phyloP scores from a whole-genome alignment of 2,888 invertebrate species.

The Hypselothyrea guttata region DNA sequence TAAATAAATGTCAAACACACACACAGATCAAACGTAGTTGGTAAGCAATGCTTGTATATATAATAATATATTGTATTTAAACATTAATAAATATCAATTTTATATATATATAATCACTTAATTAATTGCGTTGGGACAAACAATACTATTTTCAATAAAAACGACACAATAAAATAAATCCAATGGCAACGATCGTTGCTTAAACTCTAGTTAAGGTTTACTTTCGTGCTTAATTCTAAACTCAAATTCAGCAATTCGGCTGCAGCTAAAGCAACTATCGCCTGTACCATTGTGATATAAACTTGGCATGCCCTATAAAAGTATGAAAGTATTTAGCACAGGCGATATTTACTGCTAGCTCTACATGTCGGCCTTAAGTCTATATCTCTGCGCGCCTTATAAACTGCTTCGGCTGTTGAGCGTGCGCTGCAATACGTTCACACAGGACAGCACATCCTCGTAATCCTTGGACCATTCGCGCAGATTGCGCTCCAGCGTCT shows the following conservation, averaged over 20 bases:
- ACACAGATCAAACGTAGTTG: slow-evolving; percentile 51
- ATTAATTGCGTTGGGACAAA: slow-evolving; percentile 22
- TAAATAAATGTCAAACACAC: slow-evolving; percentile 47
- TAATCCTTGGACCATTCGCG: slow-evolving; percentile 80
- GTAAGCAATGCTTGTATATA: slow-evolving; percentile 40
- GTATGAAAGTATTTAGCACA: no score
- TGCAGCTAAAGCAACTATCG: slow-evolving; percentile 3
- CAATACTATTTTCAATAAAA: slow-evolving; percentile 30
- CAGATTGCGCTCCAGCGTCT: slow-evolving; percentile 73
- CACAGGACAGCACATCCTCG: slow-evolving; percentile 80
- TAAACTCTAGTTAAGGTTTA: slow-evolving; percentile 19
- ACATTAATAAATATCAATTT: slow-evolving; percentile 72
- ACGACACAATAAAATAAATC: slow-evolving; percentile 54
- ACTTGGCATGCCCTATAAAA: no score
- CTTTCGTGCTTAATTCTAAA: slow-evolving; percentile 38
- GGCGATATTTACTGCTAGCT: neutral
- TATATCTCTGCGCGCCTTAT: slow-evolving; percentile 51
- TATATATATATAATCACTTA: slow-evolving; percentile 52
- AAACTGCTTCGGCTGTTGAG: slow-evolving; percentile 78
- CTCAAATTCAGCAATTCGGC: slow-evolving; percentile 66
- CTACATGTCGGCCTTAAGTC: slow-evolving; percentile 48
- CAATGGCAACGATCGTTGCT: slow-evolving; percentile 48
- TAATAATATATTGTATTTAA: slow-evolving; percentile 51
- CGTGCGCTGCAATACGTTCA: slow-evolving; percentile 76
- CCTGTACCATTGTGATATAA: no score